Percentiles rank a stretch among this genome's conserved stretches.
phyloP scores from a whole-genome alignment of 2,797 vertebrate genomes.

The Anguilla megastoma region DNA sequence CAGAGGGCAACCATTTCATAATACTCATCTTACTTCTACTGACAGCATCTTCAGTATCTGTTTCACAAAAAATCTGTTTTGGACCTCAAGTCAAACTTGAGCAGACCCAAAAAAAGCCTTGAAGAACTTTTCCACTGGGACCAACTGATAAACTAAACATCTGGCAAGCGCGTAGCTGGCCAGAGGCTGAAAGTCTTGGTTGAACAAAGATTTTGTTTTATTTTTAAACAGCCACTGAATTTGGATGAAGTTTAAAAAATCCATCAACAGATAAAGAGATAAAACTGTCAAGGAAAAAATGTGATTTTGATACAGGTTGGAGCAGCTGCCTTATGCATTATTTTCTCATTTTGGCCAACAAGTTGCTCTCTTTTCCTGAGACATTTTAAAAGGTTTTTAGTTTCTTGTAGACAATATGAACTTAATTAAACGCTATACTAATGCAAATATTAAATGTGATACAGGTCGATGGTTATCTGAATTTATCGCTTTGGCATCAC shows the following conservation, averaged over 20 bases:
- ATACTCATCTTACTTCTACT: background rate
- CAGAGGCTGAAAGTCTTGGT: background rate
- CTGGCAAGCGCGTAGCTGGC: background rate
- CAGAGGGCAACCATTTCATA: background rate
- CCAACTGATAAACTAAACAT: constrained; percentile 1
- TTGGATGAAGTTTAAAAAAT: constrained; percentile 13
- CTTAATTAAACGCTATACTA: background rate
- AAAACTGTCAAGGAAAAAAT: constrained; percentile 9
- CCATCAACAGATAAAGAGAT: background rate
- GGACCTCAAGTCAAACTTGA: background rate
- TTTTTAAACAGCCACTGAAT: constrained; percentile 13
- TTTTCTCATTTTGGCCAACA: background rate
- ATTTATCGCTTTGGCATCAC: background rate
- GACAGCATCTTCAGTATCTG: background rate
- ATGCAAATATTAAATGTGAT: background rate
- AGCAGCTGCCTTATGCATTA: background rate
- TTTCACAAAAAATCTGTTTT: background rate
- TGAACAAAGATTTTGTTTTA: background rate
- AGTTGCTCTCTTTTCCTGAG: background rate
- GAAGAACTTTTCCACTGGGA: background rate
- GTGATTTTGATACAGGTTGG: background rate
- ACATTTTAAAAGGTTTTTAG: background rate
- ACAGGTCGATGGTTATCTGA: background rate
- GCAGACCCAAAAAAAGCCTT: background rate
- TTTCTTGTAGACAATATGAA: background rate